Evolutionary conservation across 2,888 invertebrate species (phyloP).

Genomic region (Lasioglossum leucozonium): DNA sequence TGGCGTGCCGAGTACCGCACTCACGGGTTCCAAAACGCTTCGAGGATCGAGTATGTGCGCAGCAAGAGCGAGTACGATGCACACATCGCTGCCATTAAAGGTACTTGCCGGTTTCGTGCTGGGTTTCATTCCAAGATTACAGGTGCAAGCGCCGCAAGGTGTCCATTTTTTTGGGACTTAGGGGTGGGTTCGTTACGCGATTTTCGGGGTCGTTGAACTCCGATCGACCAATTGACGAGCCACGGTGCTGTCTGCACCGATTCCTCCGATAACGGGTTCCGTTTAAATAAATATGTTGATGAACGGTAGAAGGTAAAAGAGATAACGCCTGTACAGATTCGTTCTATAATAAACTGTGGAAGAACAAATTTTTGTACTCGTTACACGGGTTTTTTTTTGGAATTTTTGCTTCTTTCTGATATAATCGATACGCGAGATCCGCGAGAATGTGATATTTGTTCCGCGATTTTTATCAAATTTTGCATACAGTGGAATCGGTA

Average conservation of each 20-base stretch:
- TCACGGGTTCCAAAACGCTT: constrained; percentile 88
- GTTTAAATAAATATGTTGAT: too few species aligned
- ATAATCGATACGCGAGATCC: too few species aligned
- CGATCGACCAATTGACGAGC: background rate
- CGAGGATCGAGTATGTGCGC: constrained; percentile 90
- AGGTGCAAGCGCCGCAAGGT: background rate
- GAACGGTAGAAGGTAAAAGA: too few species aligned
- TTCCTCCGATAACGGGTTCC: too few species aligned
- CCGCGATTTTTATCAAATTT: too few species aligned
- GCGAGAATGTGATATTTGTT: too few species aligned
- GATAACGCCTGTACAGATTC: too few species aligned
- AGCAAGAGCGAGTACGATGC: constrained; percentile 94
- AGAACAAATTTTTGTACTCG: too few species aligned
- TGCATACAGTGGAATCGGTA: too few species aligned
- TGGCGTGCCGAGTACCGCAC: constrained; percentile 87
- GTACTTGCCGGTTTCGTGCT: constrained; percentile 84
- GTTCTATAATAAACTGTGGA: too few species aligned
- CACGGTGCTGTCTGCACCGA: background rate
- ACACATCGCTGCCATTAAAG: constrained; percentile 94
- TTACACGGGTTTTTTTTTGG: too few species aligned
- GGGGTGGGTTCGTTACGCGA: background rate
- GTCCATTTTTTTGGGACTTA: background rate
- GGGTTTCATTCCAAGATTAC: background rate
- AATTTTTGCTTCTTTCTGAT: too few species aligned
- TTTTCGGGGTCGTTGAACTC: background rate